phyloP scores from a whole-genome alignment of 2,113 vertebrate species.

The Acanthochromis polyacanthus region DNA sequence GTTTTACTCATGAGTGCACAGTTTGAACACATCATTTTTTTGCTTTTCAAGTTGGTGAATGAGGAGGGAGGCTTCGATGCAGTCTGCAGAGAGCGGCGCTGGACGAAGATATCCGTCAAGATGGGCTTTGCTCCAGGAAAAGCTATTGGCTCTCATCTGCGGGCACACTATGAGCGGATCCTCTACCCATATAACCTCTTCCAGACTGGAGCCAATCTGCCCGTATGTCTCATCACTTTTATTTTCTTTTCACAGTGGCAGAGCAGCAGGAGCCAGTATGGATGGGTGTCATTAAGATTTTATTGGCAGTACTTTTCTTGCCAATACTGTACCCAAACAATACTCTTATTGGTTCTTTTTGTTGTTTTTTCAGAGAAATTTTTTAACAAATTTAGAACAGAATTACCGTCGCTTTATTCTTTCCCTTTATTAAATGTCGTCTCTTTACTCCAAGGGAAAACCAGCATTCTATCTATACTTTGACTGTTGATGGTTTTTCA shows the following conservation, averaged over 20 bases:
- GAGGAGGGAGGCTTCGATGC: constrained; percentile 96
- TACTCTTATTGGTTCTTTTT: too few relatives aligned
- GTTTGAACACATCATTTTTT: background rate
- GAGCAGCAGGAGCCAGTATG: background rate
- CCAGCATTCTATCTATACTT: too few relatives aligned
- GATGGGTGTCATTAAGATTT: too few relatives aligned
- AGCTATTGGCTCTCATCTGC: constrained; percentile 95
- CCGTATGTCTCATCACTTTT: constrained; percentile 83
- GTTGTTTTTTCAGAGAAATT: too few relatives aligned
- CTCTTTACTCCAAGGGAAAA: too few relatives aligned
- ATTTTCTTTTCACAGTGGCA: constrained; percentile 7
- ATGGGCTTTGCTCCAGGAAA: constrained; percentile 98
- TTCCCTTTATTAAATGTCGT: too few relatives aligned
- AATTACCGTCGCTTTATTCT: too few relatives aligned
- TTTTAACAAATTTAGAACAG: too few relatives aligned
- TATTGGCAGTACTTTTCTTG: too few relatives aligned
- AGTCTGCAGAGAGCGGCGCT: constrained; percentile 95
- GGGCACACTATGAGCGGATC: constrained; percentile 95
- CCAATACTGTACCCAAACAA: too few relatives aligned
- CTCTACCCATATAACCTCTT: constrained; percentile 97
- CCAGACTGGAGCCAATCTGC: constrained; percentile 90
- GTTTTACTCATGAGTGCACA: background rate
- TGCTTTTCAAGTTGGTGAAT: constrained; percentile 90
- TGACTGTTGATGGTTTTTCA: too few relatives aligned
- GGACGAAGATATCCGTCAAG: constrained; percentile 95